Conservation (phyloP, 64 coral and sea anemone species). For the Dendrophyllia cribrosa region DNA sequence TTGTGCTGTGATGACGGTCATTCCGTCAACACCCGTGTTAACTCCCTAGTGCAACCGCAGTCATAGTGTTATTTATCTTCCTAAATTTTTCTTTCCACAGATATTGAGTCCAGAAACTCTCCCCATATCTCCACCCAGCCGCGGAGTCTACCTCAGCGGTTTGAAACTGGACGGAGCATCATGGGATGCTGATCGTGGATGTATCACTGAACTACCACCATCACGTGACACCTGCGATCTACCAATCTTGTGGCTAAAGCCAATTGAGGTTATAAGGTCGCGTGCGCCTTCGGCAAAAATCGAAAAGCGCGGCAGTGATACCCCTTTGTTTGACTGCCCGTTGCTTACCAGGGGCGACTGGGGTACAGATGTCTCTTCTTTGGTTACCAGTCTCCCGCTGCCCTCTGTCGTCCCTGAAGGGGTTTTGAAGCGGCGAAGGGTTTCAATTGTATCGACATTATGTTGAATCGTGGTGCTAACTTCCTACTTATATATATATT, state of each 20-base stretch:
- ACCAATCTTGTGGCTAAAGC: constrained; percentile 39
- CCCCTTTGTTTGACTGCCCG: constrained; percentile 45
- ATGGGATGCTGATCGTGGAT: constrained; percentile 29
- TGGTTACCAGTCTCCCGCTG: constrained; percentile 46
- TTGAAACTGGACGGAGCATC: constrained; percentile 34
- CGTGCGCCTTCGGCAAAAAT: constrained; percentile 28
- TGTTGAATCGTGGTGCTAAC: neutral
- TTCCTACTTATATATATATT: neutral
- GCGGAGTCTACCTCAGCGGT: constrained; percentile 24
- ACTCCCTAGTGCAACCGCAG: no score
- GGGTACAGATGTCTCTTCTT: neutral
- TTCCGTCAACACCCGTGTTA: no score
- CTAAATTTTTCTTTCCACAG: neutral
- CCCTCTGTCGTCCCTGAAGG: neutral
- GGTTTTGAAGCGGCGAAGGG: constrained; percentile 21
- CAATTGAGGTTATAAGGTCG: constrained; percentile 22
- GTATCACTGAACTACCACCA: neutral
- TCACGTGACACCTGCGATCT: constrained; percentile 25
- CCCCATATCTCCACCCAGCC: constrained; percentile 25
- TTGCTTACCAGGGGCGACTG: constrained; percentile 4
- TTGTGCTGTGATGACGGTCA: no score
- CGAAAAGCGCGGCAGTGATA: neutral
- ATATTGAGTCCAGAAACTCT: constrained; percentile 4
- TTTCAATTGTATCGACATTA: neutral
- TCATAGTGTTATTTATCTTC: no score